These are phyloP conservation scores for Morone saxatilis DNA, from an alignment of 2,113 vertebrate genomes.

Conservation along the genomic window DNA sequence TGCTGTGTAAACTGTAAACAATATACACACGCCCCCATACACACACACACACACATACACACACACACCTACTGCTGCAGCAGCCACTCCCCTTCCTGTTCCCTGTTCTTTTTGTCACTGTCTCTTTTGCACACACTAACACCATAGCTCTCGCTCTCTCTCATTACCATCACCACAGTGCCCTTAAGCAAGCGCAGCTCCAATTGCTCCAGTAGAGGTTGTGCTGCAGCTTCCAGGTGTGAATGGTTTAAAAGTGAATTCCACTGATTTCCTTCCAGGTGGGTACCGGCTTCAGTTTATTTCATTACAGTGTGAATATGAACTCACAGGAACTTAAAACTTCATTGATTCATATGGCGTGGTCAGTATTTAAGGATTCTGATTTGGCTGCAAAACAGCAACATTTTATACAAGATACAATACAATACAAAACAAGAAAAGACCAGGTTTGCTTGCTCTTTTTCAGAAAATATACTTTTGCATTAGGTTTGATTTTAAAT, in stretches of 20 bases:
- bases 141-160: not conserved
- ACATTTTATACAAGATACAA: no score
- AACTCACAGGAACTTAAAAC: not conserved
- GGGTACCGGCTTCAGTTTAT: not conserved
- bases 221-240: not conserved
- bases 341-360: not conserved
- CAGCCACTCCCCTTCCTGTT: slow-evolving; percentile 4
- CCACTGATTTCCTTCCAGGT: not conserved
- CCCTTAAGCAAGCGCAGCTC: slow-evolving; percentile 14
- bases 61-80: slow-evolving; percentile 22
- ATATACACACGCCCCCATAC: slow-evolving; percentile 27
- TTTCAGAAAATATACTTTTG: not conserved
- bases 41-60: slow-evolving; percentile 11
- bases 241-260: not conserved
- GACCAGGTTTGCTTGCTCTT: no score
- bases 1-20: slow-evolving; percentile 74
- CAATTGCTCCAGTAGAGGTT: not conserved
- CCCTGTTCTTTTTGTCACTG: not conserved
- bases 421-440: not conserved
- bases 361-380: not conserved
- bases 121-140: not conserved
- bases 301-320: not conserved
- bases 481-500: not conserved
- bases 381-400: not conserved
- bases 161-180: not conserved